Conservation (phyloP, 2,888 invertebrate species). For the Limnephilus lunatus region DNA sequence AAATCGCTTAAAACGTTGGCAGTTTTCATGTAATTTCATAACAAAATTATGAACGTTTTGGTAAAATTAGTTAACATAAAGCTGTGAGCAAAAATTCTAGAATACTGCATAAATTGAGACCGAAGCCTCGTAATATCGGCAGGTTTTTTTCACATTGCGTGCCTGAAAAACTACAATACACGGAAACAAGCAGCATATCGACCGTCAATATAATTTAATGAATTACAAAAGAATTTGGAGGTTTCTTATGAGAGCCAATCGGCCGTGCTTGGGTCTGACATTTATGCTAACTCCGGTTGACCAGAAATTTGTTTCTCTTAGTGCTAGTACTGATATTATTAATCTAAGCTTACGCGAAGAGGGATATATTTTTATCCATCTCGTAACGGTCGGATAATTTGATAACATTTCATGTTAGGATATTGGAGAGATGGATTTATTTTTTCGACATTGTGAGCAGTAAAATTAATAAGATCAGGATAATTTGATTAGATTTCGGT, state of each 20-base stretch:
- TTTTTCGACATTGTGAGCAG: neutral
- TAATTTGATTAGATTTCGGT: neutral
- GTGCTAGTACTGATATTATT: neutral
- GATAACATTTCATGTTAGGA: neutral
- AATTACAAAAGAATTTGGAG: slow-evolving; percentile 11
- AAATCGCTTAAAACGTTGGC: neutral
- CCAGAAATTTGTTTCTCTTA: neutral
- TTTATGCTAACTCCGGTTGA: neutral
- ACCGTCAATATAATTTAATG: slow-evolving; percentile 15
- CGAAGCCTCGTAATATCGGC: neutral
- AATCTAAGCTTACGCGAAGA: slow-evolving; percentile 26
- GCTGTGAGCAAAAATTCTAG: neutral
- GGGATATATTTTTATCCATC: neutral
- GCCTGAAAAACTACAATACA: neutral
- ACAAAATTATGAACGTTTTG: neutral
- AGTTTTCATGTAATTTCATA: neutral
- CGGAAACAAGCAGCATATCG: neutral
- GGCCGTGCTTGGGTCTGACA: neutral
- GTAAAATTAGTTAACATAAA: neutral
- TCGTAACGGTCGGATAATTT: neutral
- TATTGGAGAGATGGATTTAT: neutral
- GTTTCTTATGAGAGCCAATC: slow-evolving; percentile 12
- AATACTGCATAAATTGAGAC: neutral
- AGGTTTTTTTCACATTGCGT: neutral
- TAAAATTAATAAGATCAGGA: neutral